Percentiles rank a stretch among this genome's conserved stretches.
Evolutionary conservation across 2,888 invertebrate genomes (phyloP).

Genomic region (Octodonta nipae): DNA sequence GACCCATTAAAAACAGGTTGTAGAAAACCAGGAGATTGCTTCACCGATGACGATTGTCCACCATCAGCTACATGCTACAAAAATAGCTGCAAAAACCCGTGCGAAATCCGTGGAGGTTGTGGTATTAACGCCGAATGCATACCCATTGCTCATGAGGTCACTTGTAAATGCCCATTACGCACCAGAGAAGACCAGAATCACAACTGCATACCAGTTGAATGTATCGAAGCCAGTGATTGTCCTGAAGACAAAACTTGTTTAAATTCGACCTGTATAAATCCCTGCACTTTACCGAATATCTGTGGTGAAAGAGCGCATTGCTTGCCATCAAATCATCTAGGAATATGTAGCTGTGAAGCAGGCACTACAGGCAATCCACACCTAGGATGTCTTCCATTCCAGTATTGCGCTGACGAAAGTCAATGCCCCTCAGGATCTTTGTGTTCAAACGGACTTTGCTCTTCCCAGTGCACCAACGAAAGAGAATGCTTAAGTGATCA

Average conservation of each 20-base stretch:
- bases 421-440: constrained; percentile 76
- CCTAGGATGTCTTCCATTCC: constrained; percentile 68
- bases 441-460: constrained; percentile 71
- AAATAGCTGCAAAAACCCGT: constrained; percentile 66
- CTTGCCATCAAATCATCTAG: constrained; percentile 60
- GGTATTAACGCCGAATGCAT: constrained; percentile 65
- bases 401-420: constrained; percentile 66
- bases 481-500: constrained; percentile 78
- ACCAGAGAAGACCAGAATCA: constrained; percentile 63
- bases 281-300: constrained; percentile 66
- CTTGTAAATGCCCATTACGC: constrained; percentile 62
- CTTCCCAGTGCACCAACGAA: constrained; percentile 61
- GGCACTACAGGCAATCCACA: constrained; percentile 79
- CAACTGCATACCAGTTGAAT: constrained; percentile 63
- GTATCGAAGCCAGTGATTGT: constrained; percentile 67
- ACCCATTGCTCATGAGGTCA: constrained; percentile 52
- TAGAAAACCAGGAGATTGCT: constrained; percentile 70
- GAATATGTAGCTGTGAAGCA: constrained; percentile 68
- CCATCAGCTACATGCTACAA: constrained; percentile 60
- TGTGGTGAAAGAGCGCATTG: constrained; percentile 74
- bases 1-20: constrained; percentile 64
- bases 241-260: constrained; percentile 57
- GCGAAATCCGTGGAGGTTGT: constrained; percentile 51
- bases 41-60: constrained; percentile 67
- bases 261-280: constrained; percentile 65